Percentiles rank a stretch among this genome's conserved stretches.
Conservation (phyloP, 2,888 invertebrate genomes). For the Agrilus biguttatus region DNA sequence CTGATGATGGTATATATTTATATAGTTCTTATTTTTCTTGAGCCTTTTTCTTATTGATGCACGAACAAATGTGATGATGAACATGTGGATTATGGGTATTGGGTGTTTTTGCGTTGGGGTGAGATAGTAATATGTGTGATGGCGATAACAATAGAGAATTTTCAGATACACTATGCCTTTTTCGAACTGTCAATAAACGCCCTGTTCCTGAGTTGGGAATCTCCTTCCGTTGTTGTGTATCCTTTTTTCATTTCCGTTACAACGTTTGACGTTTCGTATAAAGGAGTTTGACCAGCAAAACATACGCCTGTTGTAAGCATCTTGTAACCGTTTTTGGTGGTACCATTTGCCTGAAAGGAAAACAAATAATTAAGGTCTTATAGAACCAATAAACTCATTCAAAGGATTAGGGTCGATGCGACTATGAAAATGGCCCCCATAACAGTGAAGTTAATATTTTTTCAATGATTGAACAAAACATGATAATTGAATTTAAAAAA, state of each 20-base stretch:
- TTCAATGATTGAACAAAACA: too few relatives aligned
- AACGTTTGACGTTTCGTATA: slow-evolving; percentile 27
- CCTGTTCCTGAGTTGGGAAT: slow-evolving; percentile 32
- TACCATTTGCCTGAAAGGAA: slow-evolving; percentile 8
- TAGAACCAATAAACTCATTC: too few relatives aligned
- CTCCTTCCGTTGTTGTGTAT: slow-evolving; percentile 30
- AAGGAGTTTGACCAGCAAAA: slow-evolving; percentile 24
- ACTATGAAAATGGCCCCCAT: too few relatives aligned
- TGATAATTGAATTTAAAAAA: too few relatives aligned
- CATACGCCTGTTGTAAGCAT: slow-evolving; percentile 21
- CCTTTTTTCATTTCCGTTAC: slow-evolving; percentile 33
- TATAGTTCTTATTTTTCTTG: too few relatives aligned
- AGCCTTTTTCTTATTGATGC: not conserved
- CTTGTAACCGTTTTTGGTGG: slow-evolving; percentile 7
- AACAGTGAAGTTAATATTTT: too few relatives aligned
- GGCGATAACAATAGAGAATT: not conserved
- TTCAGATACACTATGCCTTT: not conserved
- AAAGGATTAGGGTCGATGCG: too few relatives aligned
- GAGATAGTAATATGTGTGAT: slow-evolving; percentile 1
- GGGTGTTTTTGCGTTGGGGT: not conserved
- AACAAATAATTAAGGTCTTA: too few relatives aligned
- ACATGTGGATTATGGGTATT: too few relatives aligned
- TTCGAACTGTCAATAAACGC: slow-evolving; percentile 31
- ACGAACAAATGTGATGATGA: not conserved
- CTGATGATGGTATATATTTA: too few relatives aligned